These are phyloP conservation scores for Amiota communis DNA, from an alignment of 2,888 invertebrate species.

Conservation along the genomic window DNA sequence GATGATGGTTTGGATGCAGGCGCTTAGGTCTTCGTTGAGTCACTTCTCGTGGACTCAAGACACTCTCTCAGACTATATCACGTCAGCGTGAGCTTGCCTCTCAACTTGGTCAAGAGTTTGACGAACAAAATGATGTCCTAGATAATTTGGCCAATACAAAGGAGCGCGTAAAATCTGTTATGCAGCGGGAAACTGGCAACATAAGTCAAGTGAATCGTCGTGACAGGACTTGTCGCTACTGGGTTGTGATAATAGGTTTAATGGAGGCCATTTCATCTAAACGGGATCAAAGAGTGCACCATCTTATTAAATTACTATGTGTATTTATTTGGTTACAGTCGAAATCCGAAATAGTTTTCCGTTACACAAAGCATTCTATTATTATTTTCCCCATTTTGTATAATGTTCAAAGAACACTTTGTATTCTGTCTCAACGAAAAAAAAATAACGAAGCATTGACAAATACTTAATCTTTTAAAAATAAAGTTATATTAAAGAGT, in stretches of 20 bases:
- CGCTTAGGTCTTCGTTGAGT: no score
- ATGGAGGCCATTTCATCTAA: constrained; percentile 78
- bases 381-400: neutral
- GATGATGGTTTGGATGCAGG: no score
- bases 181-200: constrained; percentile 80
- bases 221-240: constrained; percentile 83
- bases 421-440: no score
- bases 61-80: constrained; percentile 81
- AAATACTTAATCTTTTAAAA: neutral
- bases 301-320: neutral
- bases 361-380: neutral
- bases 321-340: neutral
- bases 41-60: constrained; percentile 82
- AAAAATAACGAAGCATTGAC: no score
- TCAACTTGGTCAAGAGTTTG: constrained; percentile 84
- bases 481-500: neutral
- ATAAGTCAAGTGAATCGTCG: constrained; percentile 79
- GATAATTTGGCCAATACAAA: constrained; percentile 84
- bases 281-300: constrained; percentile 14
- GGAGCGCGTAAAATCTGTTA: constrained; percentile 80
- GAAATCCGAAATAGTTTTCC: neutral
- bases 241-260: constrained; percentile 81
- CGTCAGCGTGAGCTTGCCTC: constrained; percentile 84
- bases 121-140: constrained; percentile 81
- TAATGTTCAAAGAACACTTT: neutral